phyloP scores from a whole-genome alignment of 1,140 invertebrate species.

The Trichonephila clavipes region DNA sequence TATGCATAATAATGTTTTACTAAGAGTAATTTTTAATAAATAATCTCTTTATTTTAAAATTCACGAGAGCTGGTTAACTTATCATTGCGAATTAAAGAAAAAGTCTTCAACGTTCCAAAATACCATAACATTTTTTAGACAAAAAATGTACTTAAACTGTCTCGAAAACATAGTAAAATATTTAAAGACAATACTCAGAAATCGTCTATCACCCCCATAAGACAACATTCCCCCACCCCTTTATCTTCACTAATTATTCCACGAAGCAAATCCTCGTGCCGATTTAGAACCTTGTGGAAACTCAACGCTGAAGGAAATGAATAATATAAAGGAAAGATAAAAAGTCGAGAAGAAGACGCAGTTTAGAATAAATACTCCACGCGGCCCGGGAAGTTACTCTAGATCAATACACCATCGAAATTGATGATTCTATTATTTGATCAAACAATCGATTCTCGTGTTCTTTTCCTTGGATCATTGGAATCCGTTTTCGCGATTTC shows the following conservation, averaged over 20 bases:
- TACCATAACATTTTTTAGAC: no score
- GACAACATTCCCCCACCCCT: neutral
- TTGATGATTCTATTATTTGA: conserved; percentile 71
- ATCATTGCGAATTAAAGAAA: no score
- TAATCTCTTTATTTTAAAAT: no score
- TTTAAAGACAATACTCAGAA: neutral
- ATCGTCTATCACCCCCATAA: neutral
- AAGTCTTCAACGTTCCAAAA: no score
- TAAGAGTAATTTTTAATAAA: no score
- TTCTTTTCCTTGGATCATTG: conserved; percentile 27
- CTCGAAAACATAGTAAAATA: no score
- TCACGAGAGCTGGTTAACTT: no score
- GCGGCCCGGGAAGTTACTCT: neutral
- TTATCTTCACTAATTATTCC: neutral
- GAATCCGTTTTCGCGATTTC: conserved; percentile 43
- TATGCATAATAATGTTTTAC: no score
- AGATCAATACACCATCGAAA: conserved; percentile 49
- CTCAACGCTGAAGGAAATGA: neutral
- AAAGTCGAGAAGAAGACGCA: neutral
- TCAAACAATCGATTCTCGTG: conserved; percentile 61
- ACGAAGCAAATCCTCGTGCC: neutral
- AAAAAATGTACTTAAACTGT: no score
- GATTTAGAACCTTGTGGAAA: neutral
- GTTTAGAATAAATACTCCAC: neutral
- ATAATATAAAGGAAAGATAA: neutral